Evolutionary conservation across 1,140 invertebrate genomes (phyloP), one percentile per base, ranked within the genome.

Genomic region (Drosophila kepulauana): DNA sequence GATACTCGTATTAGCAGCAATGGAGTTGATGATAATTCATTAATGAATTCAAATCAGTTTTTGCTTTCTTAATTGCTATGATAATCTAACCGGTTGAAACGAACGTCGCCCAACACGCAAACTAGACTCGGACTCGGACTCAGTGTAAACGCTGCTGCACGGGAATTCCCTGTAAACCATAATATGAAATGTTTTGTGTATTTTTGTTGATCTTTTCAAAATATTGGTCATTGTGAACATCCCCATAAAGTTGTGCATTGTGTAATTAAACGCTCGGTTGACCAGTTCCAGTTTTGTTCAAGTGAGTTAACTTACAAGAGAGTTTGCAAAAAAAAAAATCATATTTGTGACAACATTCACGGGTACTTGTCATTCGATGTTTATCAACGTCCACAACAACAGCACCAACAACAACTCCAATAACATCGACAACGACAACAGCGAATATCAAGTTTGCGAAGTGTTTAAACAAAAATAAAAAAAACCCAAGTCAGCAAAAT

Each of bases 1-100:
- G 5, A 35, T 15, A n/a, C n/a, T n/a, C n/a, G n/a, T n/a, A 10
- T 38, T 38, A 38, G 35, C 35, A 13, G 41, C 41, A 35, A 57
- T 69, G 51, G 67, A 75, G 51, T 64, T 70, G 41, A 46, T 68
- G 51, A 75, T 63, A 75, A 43, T 43, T 64, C 43, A 63, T 70
- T 70, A 75, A 70, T 75, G 61, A 63, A 51, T 63, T 75, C 52
- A 20, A 49, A 41, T 56, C 7, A 45, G 66, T 56, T 75, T 63
- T 64, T 70, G 66, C 66, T 69, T 48, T 61, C 38, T 74, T 70
- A 75, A 75, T 63, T 70, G 15, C 41, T 33, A 69, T 69, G 65
- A 62, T 69, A 69, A 56, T 64, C 63, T 49, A 75, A 75, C 72
- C 72, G 72, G 72, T 75, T 75, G 33, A 10, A 11, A 4, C 46